Evolutionary conservation across 2,797 vertebrate species (phyloP).

Genomic region (Cirrhinus molitorella): DNA sequence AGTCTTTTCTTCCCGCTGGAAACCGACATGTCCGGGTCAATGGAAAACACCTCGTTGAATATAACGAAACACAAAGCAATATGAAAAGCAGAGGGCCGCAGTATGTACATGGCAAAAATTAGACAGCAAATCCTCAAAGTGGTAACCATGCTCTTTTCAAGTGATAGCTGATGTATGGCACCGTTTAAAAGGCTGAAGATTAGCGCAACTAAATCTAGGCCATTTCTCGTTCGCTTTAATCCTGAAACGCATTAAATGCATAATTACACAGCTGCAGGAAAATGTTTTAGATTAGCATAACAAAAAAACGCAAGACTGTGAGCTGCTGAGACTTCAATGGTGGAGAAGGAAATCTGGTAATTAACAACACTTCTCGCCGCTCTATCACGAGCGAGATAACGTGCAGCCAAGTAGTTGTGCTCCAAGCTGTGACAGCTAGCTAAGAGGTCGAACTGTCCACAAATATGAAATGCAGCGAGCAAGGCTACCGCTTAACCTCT

Average conservation of each 20-base stretch:
- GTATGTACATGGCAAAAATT: constrained; percentile 34
- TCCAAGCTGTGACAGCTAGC: constrained; percentile 40
- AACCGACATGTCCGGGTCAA: constrained; percentile 44
- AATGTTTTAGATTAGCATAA: constrained; percentile 73
- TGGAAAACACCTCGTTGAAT: constrained; percentile 51
- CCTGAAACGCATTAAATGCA: constrained; percentile 73
- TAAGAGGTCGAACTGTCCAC: constrained; percentile 24
- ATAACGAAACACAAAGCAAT: constrained; percentile 54
- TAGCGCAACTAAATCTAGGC: constrained; percentile 59
- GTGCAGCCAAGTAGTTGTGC: constrained; percentile 43
- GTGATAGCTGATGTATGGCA: constrained; percentile 35
- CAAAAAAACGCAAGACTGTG: constrained; percentile 62
- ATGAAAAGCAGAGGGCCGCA: constrained; percentile 33
- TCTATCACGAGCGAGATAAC: constrained; percentile 43
- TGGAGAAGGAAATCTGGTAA: constrained; percentile 58
- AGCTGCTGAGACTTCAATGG: constrained; percentile 54
- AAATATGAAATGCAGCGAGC: constrained; percentile 26
- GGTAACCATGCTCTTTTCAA: constrained; percentile 48
- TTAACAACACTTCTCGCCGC: constrained; percentile 55
- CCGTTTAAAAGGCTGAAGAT: constrained; percentile 53
- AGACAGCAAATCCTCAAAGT: constrained; percentile 55
- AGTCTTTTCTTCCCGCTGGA: constrained; percentile 2
- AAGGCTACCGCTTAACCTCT: constrained; percentile 16
- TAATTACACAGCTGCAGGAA: constrained; percentile 72
- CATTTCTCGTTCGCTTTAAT: constrained; percentile 70